These are phyloP conservation scores for Scolopax mira DNA, from an alignment of 2,113 vertebrate genomes.

Conservation along the genomic window DNA sequence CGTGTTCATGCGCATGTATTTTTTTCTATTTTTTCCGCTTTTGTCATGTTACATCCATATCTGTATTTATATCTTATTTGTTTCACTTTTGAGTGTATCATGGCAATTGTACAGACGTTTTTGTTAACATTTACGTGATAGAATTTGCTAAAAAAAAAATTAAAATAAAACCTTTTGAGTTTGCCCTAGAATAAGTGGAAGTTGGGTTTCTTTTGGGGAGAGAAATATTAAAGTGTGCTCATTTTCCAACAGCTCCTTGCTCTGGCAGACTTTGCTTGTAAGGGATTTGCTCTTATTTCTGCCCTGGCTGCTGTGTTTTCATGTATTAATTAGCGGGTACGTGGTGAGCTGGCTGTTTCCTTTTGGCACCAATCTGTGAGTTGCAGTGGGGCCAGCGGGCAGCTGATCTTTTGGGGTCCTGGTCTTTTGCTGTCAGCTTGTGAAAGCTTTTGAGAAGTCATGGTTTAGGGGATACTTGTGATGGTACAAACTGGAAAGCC, in stretches of 20 bases:
- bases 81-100: slow-evolving; percentile 87
- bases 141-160: slow-evolving; percentile 88
- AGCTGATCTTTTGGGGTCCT: neutral
- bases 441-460: neutral
- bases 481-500: neutral
- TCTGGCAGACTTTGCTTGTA: neutral
- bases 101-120: slow-evolving; percentile 92
- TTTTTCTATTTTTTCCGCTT: slow-evolving; percentile 72
- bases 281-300: neutral
- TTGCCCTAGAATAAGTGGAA: slow-evolving; percentile 90
- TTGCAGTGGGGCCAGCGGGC: neutral
- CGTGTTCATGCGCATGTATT: slow-evolving; percentile 84
- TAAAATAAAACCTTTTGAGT: slow-evolving; percentile 79
- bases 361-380: neutral
- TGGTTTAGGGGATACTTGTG: neutral
- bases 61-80: slow-evolving; percentile 94
- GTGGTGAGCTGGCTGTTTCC: neutral
- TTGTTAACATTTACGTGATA: slow-evolving; percentile 92
- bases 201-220: slow-evolving; percentile 29
- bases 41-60: slow-evolving; percentile 87
- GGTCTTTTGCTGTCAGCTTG: neutral
- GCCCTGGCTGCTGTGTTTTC: neutral
- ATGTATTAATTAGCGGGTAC: neutral
- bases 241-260: neutral
- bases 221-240: neutral